These are phyloP conservation scores for Eupeodes corollae DNA, from an alignment of 1,140 invertebrate genomes.

Conservation along the genomic window DNA sequence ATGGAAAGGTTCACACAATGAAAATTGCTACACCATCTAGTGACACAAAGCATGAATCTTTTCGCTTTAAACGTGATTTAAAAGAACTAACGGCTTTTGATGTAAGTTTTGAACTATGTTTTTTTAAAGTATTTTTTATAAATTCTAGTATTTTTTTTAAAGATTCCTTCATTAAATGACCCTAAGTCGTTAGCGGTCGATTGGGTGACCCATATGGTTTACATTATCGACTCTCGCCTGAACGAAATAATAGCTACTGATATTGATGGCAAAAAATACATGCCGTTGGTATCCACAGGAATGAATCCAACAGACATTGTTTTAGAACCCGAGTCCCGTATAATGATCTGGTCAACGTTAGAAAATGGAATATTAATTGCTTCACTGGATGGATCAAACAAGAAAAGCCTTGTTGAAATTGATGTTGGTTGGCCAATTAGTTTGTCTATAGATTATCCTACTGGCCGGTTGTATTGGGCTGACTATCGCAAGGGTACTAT, in stretches of 20 bases:
- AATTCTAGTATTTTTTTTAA: no score
- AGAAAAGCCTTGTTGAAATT: constrained; percentile 43
- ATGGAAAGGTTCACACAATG: constrained; percentile 37
- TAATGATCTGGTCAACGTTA: constrained; percentile 36
- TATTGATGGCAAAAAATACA: constrained; percentile 45
- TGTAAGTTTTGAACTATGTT: constrained; percentile 12
- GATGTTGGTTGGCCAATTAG: constrained; percentile 54
- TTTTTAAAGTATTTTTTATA: no score
- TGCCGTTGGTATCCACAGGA: constrained; percentile 46
- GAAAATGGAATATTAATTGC: constrained; percentile 49
- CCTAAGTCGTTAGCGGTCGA: constrained; percentile 70
- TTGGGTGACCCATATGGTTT: constrained; percentile 59
- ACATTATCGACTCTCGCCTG: constrained; percentile 57
- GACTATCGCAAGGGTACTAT: constrained; percentile 56
- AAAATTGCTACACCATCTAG: constrained; percentile 31
- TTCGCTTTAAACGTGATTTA: constrained; percentile 22
- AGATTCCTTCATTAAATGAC: constrained; percentile 35
- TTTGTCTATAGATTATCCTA: constrained; percentile 56
- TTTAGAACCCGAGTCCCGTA: constrained; percentile 47
- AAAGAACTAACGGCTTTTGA: constrained; percentile 32
- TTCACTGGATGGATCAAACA: constrained; percentile 52
- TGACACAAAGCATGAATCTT: constrained; percentile 9
- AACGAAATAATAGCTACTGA: constrained; percentile 47
- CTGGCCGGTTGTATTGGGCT: constrained; percentile 60
- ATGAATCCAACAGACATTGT: constrained; percentile 48